Base-by-base conservation (phyloP, 2,113 vertebrate genomes). In the Dipodomys ordii region DNA sequence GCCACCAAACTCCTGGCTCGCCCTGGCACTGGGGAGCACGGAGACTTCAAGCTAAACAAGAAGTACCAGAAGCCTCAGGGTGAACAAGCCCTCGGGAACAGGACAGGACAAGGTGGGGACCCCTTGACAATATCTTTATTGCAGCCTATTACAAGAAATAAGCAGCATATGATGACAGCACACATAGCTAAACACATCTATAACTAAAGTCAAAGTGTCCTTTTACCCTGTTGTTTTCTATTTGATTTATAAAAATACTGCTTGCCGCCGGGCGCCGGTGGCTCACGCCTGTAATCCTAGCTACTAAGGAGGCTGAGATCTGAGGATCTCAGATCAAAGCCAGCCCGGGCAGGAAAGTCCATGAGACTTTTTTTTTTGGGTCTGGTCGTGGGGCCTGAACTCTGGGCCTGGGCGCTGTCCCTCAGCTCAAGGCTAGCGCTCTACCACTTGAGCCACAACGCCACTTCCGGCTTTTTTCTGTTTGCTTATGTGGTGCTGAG, bases 1-100 rank as follows among this genome's bases (percentile, higher is more conserved):
- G 93, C 98, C 10, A 69, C 98, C 84, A 98, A 94, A 72, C 97
- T 98, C 57, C 97, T 98, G 57, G 98, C 99, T 84, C 95, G 88
- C 69, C 98, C 98, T 0, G 92, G 80, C 7, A 94, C 96, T 0
- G 98, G 98, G 6, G 98, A 99, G 87, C 95, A 35, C 80, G 98
- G 97, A 69, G 98, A 99, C 6, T 94, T 97, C 90, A 89, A 95
- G 53, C 96, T 95, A 78, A 96, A 98, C 91, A 91, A 93, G 83
- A 98, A 98, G 77, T 94, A 89, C 84, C 96, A 97, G 95, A 97
- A 95, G 73, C 94, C 96, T 6, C 78, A 97, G 79, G 98, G 98
- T 97, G 84, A 98, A 96, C 44, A 46, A 16, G 30, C 64, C 4
- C 7, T 12, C 10, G 60, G 22, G 46, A n/a, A 1, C 9, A 30